These are phyloP conservation scores for Gobius niger DNA, from an alignment of 2,113 vertebrate genomes.

Conservation along the genomic window DNA sequence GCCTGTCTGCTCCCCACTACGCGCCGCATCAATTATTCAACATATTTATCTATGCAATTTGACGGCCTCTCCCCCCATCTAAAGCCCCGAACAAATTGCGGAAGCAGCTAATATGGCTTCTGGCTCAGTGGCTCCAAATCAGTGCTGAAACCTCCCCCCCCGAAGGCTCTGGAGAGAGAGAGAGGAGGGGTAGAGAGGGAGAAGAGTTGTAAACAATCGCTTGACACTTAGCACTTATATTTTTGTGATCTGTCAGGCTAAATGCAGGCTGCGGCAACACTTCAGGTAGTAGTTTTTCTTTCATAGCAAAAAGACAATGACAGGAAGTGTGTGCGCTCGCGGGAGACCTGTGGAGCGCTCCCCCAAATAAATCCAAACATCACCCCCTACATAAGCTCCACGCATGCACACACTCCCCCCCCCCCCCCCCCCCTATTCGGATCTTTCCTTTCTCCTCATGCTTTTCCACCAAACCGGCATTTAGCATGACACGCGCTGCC, in stretches of 20 bases:
- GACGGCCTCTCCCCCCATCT: slow-evolving; percentile 71
- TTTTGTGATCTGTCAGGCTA: slow-evolving; percentile 54
- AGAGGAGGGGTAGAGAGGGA: slow-evolving; percentile 24
- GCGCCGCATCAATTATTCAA: slow-evolving; percentile 78
- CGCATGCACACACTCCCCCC: slow-evolving; percentile 5
- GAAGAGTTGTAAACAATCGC: slow-evolving; percentile 67
- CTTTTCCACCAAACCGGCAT: slow-evolving; percentile 65
- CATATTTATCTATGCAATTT: slow-evolving; percentile 80
- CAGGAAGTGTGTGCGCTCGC: slow-evolving; percentile 34
- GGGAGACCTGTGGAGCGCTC: slow-evolving; percentile 65
- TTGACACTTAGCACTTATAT: slow-evolving; percentile 64
- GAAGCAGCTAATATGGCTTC: slow-evolving; percentile 66
- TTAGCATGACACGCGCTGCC: slow-evolving; percentile 72
- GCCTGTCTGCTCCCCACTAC: slow-evolving; percentile 66
- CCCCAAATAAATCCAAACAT: slow-evolving; percentile 43
- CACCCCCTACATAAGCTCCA: slow-evolving; percentile 22
- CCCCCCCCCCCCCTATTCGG: slow-evolving; percentile 14
- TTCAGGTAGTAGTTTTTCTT: slow-evolving; percentile 16
- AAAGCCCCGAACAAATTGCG: slow-evolving; percentile 69
- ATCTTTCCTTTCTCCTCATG: slow-evolving; percentile 34
- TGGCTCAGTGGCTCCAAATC: slow-evolving; percentile 60
- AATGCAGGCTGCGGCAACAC: slow-evolving; percentile 44
- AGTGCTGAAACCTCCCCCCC: slow-evolving; percentile 32
- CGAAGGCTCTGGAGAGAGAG: neutral
- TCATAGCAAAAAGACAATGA: slow-evolving; percentile 48